phyloP scores from a whole-genome alignment of 2,113 vertebrate species.

The Hydrochoerus hydrochaeris region DNA sequence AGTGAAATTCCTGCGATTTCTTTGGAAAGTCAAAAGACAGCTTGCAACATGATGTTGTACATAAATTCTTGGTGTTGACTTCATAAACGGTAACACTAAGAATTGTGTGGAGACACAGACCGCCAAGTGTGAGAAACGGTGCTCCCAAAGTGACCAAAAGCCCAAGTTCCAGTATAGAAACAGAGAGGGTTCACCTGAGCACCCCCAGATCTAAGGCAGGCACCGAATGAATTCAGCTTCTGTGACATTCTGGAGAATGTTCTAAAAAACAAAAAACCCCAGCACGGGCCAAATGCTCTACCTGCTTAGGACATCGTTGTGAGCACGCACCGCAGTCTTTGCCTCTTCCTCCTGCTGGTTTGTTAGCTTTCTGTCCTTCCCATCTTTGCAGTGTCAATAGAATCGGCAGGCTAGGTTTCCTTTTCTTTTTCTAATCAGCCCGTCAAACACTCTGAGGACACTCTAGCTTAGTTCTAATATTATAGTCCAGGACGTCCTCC shows the following conservation, averaged over 20 bases:
- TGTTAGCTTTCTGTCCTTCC: not conserved
- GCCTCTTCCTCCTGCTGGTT: not conserved
- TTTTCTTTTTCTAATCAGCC: not conserved
- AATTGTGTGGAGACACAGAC: fast-evolving
- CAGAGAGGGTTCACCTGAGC: fast-evolving
- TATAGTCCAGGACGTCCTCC: not conserved
- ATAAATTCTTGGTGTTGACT: not conserved
- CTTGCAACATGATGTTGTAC: not conserved
- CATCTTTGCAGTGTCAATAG: not conserved
- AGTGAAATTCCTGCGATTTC: slow-evolving; percentile 12
- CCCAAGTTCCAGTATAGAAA: not conserved
- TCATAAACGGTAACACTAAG: not conserved
- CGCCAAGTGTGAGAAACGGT: not conserved
- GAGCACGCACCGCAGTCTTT: not conserved
- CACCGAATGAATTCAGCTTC: not conserved
- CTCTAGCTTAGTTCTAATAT: slow-evolving; percentile 42
- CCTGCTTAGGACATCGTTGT: no score
- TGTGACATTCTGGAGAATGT: not conserved
- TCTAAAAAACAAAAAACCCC: not conserved
- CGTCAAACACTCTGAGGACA: slow-evolving; percentile 52
- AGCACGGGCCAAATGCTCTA: not conserved
- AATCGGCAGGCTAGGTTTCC: not conserved
- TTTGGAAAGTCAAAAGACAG: slow-evolving; percentile 22
- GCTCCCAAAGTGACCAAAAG: not conserved
- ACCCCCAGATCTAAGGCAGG: not conserved